These are phyloP conservation scores for Aphis gossypii DNA, from an alignment of 1,140 invertebrate species.

Conservation along the genomic window DNA sequence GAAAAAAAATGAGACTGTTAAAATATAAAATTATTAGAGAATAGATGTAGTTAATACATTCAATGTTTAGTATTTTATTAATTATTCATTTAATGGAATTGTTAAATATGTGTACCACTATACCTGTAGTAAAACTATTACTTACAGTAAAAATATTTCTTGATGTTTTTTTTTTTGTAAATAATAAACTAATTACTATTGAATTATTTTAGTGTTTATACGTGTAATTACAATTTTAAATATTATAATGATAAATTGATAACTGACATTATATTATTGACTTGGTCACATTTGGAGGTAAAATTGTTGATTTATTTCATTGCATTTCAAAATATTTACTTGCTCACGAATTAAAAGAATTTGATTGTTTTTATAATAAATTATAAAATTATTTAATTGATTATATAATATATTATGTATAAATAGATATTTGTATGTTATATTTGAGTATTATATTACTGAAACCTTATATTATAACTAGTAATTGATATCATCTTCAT, in stretches of 20 bases:
- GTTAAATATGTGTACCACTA: too few species aligned
- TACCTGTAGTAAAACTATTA: too few species aligned
- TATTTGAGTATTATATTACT: not conserved
- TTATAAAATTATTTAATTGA: not conserved
- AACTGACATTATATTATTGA: not conserved
- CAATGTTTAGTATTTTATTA: not conserved
- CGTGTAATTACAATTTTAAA: too few species aligned
- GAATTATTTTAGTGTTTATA: not conserved
- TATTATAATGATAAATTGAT: not conserved
- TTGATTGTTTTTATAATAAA: not conserved
- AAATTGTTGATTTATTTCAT: not conserved
- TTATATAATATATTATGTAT: not conserved
- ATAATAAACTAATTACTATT: not conserved
- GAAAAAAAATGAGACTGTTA: slow-evolving; percentile 15
- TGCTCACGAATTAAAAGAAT: not conserved
- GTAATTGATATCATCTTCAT: slow-evolving; percentile 18
- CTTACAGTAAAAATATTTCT: not conserved
- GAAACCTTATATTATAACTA: slow-evolving; percentile 29
- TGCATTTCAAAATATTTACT: not conserved
- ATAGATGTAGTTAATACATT: not conserved
- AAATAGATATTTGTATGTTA: not conserved
- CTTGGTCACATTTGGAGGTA: not conserved
- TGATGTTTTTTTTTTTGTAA: not conserved
- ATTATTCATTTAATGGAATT: too few species aligned
- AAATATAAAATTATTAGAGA: slow-evolving; percentile 2